Evolutionary conservation across 2,797 vertebrate genomes (phyloP).

Genomic region (Antrozous pallidus): DNA sequence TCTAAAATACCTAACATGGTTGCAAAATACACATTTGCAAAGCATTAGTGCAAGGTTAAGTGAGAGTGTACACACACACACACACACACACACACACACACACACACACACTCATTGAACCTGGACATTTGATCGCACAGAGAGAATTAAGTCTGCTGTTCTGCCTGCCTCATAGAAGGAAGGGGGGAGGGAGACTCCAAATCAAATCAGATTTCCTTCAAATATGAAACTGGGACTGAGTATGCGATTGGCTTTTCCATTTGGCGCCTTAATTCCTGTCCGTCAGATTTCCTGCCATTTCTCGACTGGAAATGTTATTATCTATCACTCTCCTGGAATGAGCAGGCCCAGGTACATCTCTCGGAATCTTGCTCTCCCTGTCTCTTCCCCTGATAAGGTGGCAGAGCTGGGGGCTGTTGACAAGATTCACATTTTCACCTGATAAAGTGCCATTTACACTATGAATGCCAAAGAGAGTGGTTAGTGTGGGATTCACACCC

Average conservation of each 20-base stretch:
- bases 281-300: constrained; percentile 67
- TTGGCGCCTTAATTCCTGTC: constrained; percentile 71
- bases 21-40: neutral
- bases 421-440: constrained; percentile 77
- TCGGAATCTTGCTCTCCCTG: constrained; percentile 52
- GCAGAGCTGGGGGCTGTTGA: constrained; percentile 76
- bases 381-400: constrained; percentile 75
- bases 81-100: fast-evolving
- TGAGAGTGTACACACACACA: neutral
- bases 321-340: constrained; percentile 76
- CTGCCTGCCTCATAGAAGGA: neutral
- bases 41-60: constrained; percentile 42
- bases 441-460: constrained; percentile 79
- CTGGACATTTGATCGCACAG: neutral
- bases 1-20: constrained; percentile 28
- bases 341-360: constrained; percentile 74
- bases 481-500: neutral
- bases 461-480: constrained; percentile 67
- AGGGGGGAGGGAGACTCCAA: neutral
- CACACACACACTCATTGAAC: fast-evolving
- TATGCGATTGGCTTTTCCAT: constrained; percentile 70
- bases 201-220: constrained; percentile 61
- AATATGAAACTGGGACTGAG: constrained; percentile 61
- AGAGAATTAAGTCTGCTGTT: constrained; percentile 53
- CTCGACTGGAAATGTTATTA: constrained; percentile 77